Evolutionary conservation across 2,797 vertebrate species (phyloP).

Genomic region (Phoebastria nigripes): DNA sequence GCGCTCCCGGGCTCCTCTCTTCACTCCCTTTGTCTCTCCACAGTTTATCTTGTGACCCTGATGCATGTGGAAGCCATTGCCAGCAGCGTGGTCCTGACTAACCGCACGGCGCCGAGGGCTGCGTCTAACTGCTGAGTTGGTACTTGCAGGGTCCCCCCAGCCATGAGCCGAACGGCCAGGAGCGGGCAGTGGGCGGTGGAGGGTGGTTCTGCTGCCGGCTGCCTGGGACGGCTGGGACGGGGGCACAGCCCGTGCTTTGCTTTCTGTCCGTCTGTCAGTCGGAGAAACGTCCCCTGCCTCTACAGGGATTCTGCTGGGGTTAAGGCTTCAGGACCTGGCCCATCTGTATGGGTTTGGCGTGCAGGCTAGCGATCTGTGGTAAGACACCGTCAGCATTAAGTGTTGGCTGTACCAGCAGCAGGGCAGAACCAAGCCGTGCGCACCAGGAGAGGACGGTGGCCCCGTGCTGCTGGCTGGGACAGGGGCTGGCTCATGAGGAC

Average conservation of each 20-base stretch:
- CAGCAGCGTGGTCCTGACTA: neutral
- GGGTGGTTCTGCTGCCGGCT: neutral
- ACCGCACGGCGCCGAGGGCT: neutral
- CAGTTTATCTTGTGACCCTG: constrained; percentile 1
- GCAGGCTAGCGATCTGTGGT: accelerated
- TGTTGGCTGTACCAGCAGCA: neutral
- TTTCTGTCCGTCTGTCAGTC: accelerated
- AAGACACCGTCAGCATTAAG: neutral
- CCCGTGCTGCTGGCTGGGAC: neutral
- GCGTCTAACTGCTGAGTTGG: neutral
- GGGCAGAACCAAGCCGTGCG: neutral
- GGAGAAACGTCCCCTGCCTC: accelerated
- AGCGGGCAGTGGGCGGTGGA: neutral
- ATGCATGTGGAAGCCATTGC: constrained; percentile 9
- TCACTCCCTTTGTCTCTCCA: constrained; percentile 18
- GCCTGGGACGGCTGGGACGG: neutral
- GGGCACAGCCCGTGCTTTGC: neutral
- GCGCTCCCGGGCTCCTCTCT: neutral
- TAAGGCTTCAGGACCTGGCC: neutral
- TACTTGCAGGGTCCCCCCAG: neutral
- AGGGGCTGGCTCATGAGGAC: neutral
- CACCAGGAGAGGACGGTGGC: neutral
- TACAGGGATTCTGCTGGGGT: neutral
- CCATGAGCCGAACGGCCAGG: neutral
- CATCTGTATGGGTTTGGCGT: neutral